Conservation (phyloP, 2,797 vertebrate genomes). For the Simalia tracyae region DNA sequence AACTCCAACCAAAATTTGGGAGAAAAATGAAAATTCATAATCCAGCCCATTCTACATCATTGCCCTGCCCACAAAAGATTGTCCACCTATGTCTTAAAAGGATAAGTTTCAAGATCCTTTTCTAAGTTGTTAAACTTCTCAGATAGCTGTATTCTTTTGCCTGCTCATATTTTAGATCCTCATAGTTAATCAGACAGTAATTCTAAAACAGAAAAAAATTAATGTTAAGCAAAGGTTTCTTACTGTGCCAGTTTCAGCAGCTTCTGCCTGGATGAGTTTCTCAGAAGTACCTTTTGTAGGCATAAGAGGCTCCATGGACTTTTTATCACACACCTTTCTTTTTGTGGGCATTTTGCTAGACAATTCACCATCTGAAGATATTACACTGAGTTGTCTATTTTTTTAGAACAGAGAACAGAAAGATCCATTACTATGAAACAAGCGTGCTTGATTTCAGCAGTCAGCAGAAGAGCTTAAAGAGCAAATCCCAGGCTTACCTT, state of each 20-base stretch:
- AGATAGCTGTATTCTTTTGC: neutral
- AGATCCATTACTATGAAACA: constrained; percentile 13
- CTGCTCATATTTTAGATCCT: neutral
- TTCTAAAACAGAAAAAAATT: neutral
- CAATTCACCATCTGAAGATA: constrained; percentile 85
- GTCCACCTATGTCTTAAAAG: neutral
- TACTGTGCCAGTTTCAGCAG: constrained; percentile 79
- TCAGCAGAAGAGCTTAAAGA: neutral
- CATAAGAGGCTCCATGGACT: constrained; percentile 60
- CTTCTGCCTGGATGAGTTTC: constrained; percentile 87
- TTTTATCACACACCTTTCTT: constrained; percentile 78
- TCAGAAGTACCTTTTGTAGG: constrained; percentile 71
- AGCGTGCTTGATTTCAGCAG: neutral
- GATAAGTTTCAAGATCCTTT: neutral
- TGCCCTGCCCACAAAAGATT: no score
- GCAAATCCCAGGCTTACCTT: constrained; percentile 74
- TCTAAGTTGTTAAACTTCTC: neutral
- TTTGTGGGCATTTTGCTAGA: constrained; percentile 75
- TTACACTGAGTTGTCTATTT: constrained; percentile 87
- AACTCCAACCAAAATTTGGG: neutral
- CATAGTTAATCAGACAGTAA: neutral
- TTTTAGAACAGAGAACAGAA: constrained; percentile 30
- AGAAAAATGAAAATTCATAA: neutral
- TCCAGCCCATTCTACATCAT: no score
- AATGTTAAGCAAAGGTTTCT: neutral